Conservation (phyloP, 2,888 invertebrate genomes). For the Drosophila putrida region DNA sequence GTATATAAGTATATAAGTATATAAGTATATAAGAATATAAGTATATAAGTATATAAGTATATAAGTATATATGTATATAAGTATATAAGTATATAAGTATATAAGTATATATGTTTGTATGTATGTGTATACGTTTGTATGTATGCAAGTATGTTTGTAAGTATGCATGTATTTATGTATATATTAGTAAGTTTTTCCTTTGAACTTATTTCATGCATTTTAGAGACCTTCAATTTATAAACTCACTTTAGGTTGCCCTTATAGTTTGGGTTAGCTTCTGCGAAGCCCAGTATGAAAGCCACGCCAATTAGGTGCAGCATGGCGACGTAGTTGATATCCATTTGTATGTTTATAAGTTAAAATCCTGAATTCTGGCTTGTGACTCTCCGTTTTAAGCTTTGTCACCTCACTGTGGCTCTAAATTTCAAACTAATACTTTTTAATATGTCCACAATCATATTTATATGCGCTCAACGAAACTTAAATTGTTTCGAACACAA, state of each 20-base stretch:
- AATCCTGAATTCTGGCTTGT: conserved; percentile 21
- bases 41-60: too few species aligned
- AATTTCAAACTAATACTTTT: conserved; percentile 59
- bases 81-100: too few species aligned
- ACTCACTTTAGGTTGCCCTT: conserved; percentile 72
- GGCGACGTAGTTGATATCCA: conserved; percentile 53
- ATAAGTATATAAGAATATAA: too few species aligned
- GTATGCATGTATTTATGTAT: too few species aligned
- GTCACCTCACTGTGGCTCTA: conserved; percentile 23
- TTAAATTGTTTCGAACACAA: conserved; percentile 20
- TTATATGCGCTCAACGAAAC: conserved; percentile 49
- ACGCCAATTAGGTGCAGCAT: conserved; percentile 36
- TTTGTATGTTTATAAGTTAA: conserved; percentile 13
- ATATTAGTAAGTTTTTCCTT: not conserved
- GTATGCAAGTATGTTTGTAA: too few species aligned
- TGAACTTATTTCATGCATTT: not conserved
- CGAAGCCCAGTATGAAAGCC: conserved; percentile 41
- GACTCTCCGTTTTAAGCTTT: not conserved
- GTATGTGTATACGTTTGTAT: too few species aligned
- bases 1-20: too few species aligned
- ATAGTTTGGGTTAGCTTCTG: conserved; percentile 68
- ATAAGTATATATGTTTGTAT: too few species aligned
- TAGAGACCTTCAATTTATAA: not conserved
- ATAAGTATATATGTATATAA: too few species aligned
- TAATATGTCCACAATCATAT: conserved; percentile 47